Conservation (phyloP, 2,797 vertebrate genomes). For the Myoxocephalus aenaeus region DNA sequence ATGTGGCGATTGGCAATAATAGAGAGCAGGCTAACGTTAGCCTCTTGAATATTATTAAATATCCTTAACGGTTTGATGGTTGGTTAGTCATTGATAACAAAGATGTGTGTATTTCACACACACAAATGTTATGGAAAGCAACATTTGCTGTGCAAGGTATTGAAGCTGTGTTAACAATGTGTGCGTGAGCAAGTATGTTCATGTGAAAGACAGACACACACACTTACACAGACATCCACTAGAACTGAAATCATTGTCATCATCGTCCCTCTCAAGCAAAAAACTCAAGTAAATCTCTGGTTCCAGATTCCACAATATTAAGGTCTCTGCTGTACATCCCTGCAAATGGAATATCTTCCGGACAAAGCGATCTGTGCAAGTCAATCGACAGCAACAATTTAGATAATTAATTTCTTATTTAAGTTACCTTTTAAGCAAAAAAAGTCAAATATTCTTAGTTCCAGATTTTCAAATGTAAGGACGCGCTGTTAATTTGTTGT, state of each 20-base stretch:
- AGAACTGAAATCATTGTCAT: neutral
- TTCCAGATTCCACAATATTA: neutral
- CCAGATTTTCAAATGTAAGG: neutral
- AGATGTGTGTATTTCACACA: neutral
- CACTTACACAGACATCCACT: neutral
- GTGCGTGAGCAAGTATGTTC: neutral
- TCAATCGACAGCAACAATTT: neutral
- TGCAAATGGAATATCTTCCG: neutral
- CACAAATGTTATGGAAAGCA: neutral
- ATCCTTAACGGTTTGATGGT: no score
- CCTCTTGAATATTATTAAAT: no score
- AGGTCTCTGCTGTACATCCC: neutral
- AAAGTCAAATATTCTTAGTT: neutral
- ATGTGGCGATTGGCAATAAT: no score
- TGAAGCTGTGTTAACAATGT: slow-evolving; percentile 1
- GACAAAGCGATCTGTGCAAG: neutral
- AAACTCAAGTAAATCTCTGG: neutral
- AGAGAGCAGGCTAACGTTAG: no score
- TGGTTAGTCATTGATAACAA: no score
- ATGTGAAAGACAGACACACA: neutral
- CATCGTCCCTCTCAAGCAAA: neutral
- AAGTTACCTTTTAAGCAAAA: neutral
- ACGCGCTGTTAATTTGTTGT: neutral
- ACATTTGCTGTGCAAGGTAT: neutral
- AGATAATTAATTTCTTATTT: neutral